Evolutionary conservation across 2,797 vertebrate species (phyloP), one percentile per base, ranked within the genome.

Genomic region (Anguilla anguilla): DNA sequence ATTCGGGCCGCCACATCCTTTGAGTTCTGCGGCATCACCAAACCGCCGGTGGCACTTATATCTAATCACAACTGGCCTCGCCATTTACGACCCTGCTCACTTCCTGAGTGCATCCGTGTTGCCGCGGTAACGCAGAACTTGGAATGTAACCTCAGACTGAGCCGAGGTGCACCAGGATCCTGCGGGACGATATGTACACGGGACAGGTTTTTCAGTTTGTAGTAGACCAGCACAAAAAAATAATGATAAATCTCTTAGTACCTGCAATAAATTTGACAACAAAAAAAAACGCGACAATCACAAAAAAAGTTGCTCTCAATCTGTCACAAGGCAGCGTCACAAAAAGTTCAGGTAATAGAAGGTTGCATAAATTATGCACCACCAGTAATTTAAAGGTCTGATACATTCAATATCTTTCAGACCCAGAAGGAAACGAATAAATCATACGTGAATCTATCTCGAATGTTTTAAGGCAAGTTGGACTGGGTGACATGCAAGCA

Each of bases 401-500:
- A 61, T 61, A 19, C 17, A 61, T 61, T 61, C 13, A 61, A 15
- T 57, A 15, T 15, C 9, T 17, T 15, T 61, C 59, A 61, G 15
- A 61, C 35, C 35, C 35, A 35, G 35, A 35, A 35, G 35, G 19
- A 49, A 49, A 55, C 25, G 3, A 57, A n/a, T 57, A 77, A 31
- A 72, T 46, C 35, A n/a, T 28, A n/a, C 10, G 11, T 28, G 51
- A n/a, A 86, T 59, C 19, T 5, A 86, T 5, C 53, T 39, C 1
- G 79, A 86, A 86, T 17, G 39, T 46, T 22, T 85, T 86, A 88
- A 88, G 88, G 85, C 88, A 88, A 88, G 81, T 74, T 83, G 77
- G 25, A 51, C 86, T 31, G 15, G 55, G 39, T 77, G 25, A 31
- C 72, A 39, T 67, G 57, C 72, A 39, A 46, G n/a, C 67, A 59